A percentile compares a stretch with the other conserved stretches of the same genome.
Evolutionary conservation across 2,797 vertebrate species (phyloP).

Genomic region (Takifugu rubripes): DNA sequence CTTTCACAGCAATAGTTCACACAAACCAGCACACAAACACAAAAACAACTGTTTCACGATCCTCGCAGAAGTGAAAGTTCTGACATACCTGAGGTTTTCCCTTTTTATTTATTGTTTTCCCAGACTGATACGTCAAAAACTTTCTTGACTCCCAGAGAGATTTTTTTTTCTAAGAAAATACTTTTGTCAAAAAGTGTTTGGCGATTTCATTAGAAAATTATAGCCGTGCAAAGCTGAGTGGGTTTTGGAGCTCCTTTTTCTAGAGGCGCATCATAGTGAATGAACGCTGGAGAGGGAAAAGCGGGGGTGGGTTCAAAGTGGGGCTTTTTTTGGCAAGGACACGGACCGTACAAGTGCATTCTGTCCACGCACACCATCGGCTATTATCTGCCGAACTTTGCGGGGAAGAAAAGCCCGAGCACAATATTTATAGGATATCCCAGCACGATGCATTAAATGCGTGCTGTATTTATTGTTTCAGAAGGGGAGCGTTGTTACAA

Average conservation of each 20-base stretch:
- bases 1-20: not conserved
- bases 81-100: slow-evolving; percentile 71
- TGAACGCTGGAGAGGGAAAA: slow-evolving; percentile 62
- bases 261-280: slow-evolving; percentile 79
- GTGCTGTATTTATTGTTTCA: not conserved
- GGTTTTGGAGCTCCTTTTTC: slow-evolving; percentile 67
- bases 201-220: slow-evolving; percentile 80
- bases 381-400: slow-evolving; percentile 63
- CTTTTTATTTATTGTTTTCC: slow-evolving; percentile 42
- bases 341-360: slow-evolving; percentile 64
- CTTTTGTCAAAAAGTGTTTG: slow-evolving; percentile 76
- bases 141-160: slow-evolving; percentile 39
- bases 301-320: slow-evolving; percentile 73
- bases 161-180: slow-evolving; percentile 3
- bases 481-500: not conserved
- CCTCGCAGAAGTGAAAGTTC: slow-evolving; percentile 12
- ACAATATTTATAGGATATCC: slow-evolving; percentile 58
- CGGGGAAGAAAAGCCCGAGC: slow-evolving; percentile 52
- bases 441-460: slow-evolving; percentile 21
- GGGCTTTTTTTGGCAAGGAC: slow-evolving; percentile 75
- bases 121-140: slow-evolving; percentile 48
- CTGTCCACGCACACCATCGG: slow-evolving; percentile 74
- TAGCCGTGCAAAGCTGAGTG: slow-evolving; percentile 70
- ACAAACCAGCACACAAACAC: not conserved
- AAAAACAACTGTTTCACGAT: not conserved